Conservation (phyloP, 2,797 vertebrate species). For the Acropternis orthonyx region DNA sequence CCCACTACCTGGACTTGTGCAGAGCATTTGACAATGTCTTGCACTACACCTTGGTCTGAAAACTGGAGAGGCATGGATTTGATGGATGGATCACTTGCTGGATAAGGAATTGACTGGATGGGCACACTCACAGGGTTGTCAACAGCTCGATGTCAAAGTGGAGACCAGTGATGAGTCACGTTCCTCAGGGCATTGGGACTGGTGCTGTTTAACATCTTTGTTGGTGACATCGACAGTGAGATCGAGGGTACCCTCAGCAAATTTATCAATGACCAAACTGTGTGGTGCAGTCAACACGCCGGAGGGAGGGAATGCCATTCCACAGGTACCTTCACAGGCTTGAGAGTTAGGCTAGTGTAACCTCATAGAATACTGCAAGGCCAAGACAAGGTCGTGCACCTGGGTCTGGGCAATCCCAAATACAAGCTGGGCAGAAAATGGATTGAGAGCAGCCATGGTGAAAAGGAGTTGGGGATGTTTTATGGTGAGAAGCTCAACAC, state of each 20-base stretch:
- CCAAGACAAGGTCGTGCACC: not conserved
- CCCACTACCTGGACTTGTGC: not conserved
- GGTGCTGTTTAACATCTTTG: not conserved
- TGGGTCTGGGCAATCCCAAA: not conserved
- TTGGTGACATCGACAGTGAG: rapidly evolving
- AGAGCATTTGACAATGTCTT: not conserved
- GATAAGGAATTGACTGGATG: not conserved
- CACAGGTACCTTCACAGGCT: not conserved
- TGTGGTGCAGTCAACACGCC: not conserved
- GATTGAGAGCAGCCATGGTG: not conserved
- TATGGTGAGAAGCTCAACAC: not conserved
- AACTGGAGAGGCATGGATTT: not conserved
- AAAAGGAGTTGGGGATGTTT: not conserved
- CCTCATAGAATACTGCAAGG: not conserved
- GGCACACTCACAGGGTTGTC: not conserved
- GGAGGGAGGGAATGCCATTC: not conserved
- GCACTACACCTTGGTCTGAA: not conserved
- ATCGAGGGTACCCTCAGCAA: not conserved
- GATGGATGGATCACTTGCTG: not conserved
- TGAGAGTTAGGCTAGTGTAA: not conserved
- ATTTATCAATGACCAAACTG: not conserved
- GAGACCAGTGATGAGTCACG: not conserved
- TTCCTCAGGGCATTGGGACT: not conserved
- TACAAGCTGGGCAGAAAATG: not conserved
- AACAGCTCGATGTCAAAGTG: not conserved